These are phyloP conservation scores for Lucilia cuprina DNA, from an alignment of 1,140 invertebrate species.

Conservation along the genomic window DNA sequence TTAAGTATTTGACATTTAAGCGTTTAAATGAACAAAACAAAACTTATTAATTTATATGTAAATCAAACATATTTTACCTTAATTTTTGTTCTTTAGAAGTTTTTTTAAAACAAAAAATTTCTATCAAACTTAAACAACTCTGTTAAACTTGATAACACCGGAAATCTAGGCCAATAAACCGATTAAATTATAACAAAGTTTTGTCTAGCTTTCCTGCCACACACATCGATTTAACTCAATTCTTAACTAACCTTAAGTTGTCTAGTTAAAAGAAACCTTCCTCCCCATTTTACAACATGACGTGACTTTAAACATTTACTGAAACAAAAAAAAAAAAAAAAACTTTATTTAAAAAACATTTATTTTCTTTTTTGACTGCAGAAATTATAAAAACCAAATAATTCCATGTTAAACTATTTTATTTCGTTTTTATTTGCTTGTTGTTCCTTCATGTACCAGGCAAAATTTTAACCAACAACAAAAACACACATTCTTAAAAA, in stretches of 20 bases:
- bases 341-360: background rate
- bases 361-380: background rate
- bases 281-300: background rate
- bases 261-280: background rate
- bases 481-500: too few relatives aligned
- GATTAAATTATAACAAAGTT: background rate
- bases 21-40: too few relatives aligned
- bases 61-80: too few relatives aligned
- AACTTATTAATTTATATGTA: too few relatives aligned
- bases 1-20: too few relatives aligned
- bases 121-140: background rate
- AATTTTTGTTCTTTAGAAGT: too few relatives aligned
- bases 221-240: background rate
- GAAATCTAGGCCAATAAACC: constrained; percentile 1
- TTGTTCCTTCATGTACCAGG: background rate
- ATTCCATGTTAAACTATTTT: background rate
- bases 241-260: background rate
- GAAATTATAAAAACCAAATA: background rate
- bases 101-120: too few relatives aligned
- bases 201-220: background rate
- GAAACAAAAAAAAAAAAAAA: background rate
- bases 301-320: background rate
- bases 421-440: background rate
- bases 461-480: background rate
- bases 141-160: background rate